Base-by-base conservation (phyloP, 2,888 invertebrate species). In the Steinernema scapterisci region DNA sequence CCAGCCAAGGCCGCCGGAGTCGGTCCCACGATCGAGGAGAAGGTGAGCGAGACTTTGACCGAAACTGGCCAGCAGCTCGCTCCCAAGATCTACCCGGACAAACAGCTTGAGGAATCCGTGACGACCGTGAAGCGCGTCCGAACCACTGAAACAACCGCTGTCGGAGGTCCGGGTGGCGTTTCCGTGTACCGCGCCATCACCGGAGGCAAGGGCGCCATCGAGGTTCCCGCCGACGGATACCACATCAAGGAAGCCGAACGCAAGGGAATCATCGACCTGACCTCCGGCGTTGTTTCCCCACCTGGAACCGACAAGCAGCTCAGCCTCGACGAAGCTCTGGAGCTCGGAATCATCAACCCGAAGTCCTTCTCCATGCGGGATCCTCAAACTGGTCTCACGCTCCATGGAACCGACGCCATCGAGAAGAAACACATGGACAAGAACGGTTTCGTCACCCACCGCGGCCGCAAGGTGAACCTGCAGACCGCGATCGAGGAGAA, bases 381-480 rank as follows among this genome's bases (percentile, higher is more conserved):
- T 89, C 93, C 93, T 0, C 92, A 93, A 85, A 91, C 92, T 76
- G 93, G 94, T 73, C 92, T 94, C 82, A 88, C 91, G 1, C 86
- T 96, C 11, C 92, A 91, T n/a, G 92, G 96, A 70, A 92, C 92
- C 76, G 92, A 95, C 89, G 97, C 96, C 0, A 90, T 96, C 25
- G 91, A 92, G 73, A 91, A 93, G 80, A 94, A 95, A 74, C 91
- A 85, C 25, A 81, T 88, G 78, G 83, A 82, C 51, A 73, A 78
- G 9, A 79, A 84, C 76, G 87, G 87, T 70, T 76, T 79, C 16
- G 78, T 86, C 6, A 79, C 81, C 21, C 77, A 80, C 27, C 72
- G 77, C 44, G 79, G 81, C 21, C 71, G 78, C 13, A 76, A 73
- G 9, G 63, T 83, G 16, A 82, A 76, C 44, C 78, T 87, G 48